A percentile compares a stretch with the other conserved stretches of the same genome.
phyloP scores from a whole-genome alignment of 2,113 vertebrate species.

The Ophiodon elongatus region DNA sequence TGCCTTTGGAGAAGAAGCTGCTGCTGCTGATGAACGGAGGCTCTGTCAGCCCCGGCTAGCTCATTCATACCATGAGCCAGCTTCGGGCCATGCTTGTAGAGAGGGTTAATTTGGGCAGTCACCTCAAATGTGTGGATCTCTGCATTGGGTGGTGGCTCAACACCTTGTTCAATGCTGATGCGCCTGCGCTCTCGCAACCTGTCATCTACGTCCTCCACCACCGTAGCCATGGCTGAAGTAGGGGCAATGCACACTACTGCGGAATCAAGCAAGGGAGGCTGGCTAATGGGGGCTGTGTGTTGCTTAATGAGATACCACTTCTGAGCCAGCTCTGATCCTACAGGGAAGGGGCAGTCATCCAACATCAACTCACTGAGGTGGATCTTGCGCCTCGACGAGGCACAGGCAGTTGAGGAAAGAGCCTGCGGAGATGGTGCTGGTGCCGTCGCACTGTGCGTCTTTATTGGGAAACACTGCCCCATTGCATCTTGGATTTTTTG shows the following conservation, averaged over 20 bases:
- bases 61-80: slow-evolving; percentile 87
- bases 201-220: slow-evolving; percentile 87
- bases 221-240: slow-evolving; percentile 23
- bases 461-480: slow-evolving; percentile 89
- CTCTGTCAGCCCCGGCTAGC: slow-evolving; percentile 75
- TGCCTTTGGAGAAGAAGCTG: slow-evolving; percentile 78
- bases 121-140: slow-evolving; percentile 90
- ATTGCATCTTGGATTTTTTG: slow-evolving; percentile 89
- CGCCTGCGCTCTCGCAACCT: slow-evolving; percentile 86
- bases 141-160: slow-evolving; percentile 87
- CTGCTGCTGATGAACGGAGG: slow-evolving; percentile 74
- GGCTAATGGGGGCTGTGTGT: slow-evolving; percentile 87
- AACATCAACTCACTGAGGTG: slow-evolving; percentile 89
- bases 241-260: slow-evolving; percentile 58
- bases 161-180: slow-evolving; percentile 89
- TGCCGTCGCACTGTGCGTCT: slow-evolving; percentile 71
- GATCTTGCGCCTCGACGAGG: slow-evolving; percentile 85
- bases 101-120: slow-evolving; percentile 85
- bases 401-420: slow-evolving; percentile 68
- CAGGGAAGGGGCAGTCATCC: slow-evolving; percentile 88
- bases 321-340: slow-evolving; percentile 86
- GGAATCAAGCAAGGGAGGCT: slow-evolving; percentile 78
- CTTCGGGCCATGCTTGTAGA: slow-evolving; percentile 88
- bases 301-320: slow-evolving; percentile 91
- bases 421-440: slow-evolving; percentile 60